Conservation (phyloP, 2,888 invertebrate species). For the Scaptomyza caliginosa region DNA sequence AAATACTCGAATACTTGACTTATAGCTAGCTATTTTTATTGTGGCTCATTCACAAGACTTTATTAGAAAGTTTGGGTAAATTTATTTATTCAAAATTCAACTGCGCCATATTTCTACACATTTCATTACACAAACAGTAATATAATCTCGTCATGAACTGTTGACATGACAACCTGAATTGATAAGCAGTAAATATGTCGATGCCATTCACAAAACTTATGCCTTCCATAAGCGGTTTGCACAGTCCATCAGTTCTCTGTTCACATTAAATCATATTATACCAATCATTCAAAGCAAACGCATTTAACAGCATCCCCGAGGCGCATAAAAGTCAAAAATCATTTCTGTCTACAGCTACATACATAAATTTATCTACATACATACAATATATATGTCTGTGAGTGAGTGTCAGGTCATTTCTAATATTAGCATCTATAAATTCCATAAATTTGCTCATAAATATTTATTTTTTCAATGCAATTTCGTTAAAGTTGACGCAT, state of each 20-base stretch:
- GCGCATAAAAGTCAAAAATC: constrained; percentile 44
- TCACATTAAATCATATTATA: constrained; percentile 15
- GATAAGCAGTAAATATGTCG: constrained; percentile 13
- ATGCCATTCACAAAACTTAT: constrained; percentile 12
- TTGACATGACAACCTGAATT: constrained; percentile 16
- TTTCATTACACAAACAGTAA: neutral
- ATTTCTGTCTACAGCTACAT: constrained; percentile 25
- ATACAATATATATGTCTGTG: constrained; percentile 38
- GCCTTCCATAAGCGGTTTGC: constrained; percentile 41
- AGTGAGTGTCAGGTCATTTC: constrained; percentile 45
- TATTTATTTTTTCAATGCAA: constrained; percentile 41
- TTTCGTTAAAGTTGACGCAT: constrained; percentile 28
- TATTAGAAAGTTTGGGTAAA: constrained; percentile 3
- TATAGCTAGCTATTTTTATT: constrained; percentile 6
- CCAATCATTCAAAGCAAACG: constrained; percentile 20
- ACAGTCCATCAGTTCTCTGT: constrained; percentile 26
- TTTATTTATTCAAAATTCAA: neutral
- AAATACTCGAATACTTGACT: constrained; percentile 8
- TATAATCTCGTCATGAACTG: constrained; percentile 17
- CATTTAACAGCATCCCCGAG: constrained; percentile 49
- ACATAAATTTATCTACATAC: constrained; percentile 7
- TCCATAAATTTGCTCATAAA: constrained; percentile 46
- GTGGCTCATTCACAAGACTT: neutral
- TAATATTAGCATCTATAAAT: constrained; percentile 65
- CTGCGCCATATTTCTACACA: neutral